Evolutionary conservation across 2,888 invertebrate genomes (phyloP).

Genomic region (Choristoneura rosaceana): DNA sequence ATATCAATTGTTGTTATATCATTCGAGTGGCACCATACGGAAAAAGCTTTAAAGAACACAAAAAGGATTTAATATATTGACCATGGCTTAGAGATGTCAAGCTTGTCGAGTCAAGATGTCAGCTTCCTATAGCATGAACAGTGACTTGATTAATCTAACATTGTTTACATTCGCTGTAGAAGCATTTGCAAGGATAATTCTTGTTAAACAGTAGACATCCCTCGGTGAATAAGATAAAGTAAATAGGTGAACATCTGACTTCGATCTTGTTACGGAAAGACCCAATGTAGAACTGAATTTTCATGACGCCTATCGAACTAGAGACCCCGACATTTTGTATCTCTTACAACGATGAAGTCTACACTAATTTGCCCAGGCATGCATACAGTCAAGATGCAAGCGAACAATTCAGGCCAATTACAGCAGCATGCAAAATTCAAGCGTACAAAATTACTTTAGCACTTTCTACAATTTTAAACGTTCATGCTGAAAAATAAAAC

Average conservation of each 20-base stretch:
- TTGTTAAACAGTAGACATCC: not conserved
- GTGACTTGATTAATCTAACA: too few relatives aligned
- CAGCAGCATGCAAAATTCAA: constrained; percentile 29
- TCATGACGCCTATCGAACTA: too few relatives aligned
- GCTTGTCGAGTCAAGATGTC: too few relatives aligned
- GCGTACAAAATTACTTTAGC: constrained; percentile 18
- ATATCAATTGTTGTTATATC: too few relatives aligned
- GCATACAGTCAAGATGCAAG: constrained; percentile 12
- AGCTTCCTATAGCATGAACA: too few relatives aligned
- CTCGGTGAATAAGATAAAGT: too few relatives aligned
- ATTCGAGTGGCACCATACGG: too few relatives aligned
- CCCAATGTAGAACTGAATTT: too few relatives aligned
- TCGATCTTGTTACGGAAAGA: not conserved
- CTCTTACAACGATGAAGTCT: not conserved
- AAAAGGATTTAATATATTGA: too few relatives aligned
- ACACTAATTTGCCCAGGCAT: not conserved
- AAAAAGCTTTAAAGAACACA: too few relatives aligned
- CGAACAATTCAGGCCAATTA: constrained; percentile 41
- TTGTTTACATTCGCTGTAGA: too few relatives aligned
- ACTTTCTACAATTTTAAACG: not conserved
- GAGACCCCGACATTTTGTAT: not conserved
- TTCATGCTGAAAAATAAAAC: not conserved
- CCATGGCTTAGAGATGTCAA: too few relatives aligned
- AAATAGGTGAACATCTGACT: not conserved
- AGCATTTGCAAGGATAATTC: not conserved